These are phyloP conservation scores for Ahaetulla prasina DNA, from an alignment of 2,113 vertebrate genomes.

Conservation along the genomic window DNA sequence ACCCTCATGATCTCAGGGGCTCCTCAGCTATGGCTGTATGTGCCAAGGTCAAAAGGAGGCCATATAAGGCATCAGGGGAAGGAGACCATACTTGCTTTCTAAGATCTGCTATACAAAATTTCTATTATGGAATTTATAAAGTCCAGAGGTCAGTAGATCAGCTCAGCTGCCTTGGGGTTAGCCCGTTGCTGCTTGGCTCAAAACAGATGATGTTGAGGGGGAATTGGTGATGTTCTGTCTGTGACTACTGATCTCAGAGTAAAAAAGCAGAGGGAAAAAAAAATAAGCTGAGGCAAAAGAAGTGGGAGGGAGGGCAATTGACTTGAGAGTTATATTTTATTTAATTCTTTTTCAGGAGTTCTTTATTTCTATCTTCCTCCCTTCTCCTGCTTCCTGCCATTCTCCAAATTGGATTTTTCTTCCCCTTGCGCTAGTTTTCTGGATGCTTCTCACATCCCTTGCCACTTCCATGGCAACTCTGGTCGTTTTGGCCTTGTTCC, in stretches of 20 bases:
- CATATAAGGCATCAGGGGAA: not conserved
- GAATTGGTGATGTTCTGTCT: not conserved
- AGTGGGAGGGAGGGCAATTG: fast-evolving
- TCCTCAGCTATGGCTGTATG: conserved; percentile 37
- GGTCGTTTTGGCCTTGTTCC: not conserved
- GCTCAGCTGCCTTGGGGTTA: not conserved
- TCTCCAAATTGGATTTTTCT: not conserved
- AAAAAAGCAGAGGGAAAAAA: fast-evolving
- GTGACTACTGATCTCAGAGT: not conserved
- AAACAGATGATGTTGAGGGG: fast-evolving
- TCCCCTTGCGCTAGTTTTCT: not conserved
- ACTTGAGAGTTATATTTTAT: not conserved
- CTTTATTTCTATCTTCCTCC: conserved; percentile 30
- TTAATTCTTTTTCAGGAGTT: conserved; percentile 14
- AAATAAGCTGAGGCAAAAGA: not conserved
- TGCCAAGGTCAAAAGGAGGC: conserved; percentile 62
- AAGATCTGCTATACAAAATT: conserved; percentile 45
- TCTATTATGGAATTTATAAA: conserved; percentile 1
- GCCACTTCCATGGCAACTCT: not conserved
- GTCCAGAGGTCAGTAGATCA: fast-evolving
- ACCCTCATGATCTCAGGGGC: conserved; percentile 26
- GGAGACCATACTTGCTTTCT: not conserved
- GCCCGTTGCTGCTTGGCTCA: not conserved
- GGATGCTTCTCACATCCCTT: not conserved
- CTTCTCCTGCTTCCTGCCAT: not conserved